These are phyloP conservation scores for Malacoctenus gilli DNA, from an alignment of 2,797 vertebrate species.

Conservation along the genomic window DNA sequence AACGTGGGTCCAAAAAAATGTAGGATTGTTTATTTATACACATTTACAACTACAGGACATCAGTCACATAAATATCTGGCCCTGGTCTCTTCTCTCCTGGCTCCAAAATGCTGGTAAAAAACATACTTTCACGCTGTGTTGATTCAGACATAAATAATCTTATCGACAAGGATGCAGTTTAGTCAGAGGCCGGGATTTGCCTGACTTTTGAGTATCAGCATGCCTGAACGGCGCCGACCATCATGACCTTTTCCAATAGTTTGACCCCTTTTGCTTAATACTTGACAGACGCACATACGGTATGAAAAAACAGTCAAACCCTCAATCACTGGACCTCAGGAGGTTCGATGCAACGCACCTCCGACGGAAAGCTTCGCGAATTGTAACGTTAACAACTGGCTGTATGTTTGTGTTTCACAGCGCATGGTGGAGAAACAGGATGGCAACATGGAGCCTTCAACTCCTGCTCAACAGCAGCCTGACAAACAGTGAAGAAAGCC, in stretches of 20 bases:
- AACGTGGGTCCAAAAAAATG: constrained; percentile 42
- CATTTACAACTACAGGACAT: constrained; percentile 55
- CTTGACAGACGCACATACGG: neutral
- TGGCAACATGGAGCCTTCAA: constrained; percentile 16
- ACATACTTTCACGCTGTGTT: constrained; percentile 5
- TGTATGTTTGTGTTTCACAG: constrained; percentile 34
- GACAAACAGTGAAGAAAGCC: constrained; percentile 4
- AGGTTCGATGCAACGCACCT: constrained; percentile 19
- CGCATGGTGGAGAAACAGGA: constrained; percentile 26
- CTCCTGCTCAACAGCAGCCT: neutral
- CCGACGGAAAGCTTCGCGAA: constrained; percentile 12
- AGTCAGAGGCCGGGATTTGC: too few species aligned
- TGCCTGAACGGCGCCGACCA: too few species aligned
- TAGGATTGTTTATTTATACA: constrained; percentile 61
- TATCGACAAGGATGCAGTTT: constrained; percentile 21
- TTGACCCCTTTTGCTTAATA: too few species aligned
- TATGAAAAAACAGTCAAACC: constrained; percentile 12
- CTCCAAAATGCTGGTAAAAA: constrained; percentile 22
- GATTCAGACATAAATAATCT: constrained; percentile 14
- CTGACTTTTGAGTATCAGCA: too few species aligned
- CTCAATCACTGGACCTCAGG: neutral
- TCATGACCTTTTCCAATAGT: too few species aligned
- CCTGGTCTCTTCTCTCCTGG: neutral
- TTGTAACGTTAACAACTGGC: constrained; percentile 21
- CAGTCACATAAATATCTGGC: constrained; percentile 59